Conservation (phyloP, 2,797 vertebrate species). For the Brachymystax lenok region DNA sequence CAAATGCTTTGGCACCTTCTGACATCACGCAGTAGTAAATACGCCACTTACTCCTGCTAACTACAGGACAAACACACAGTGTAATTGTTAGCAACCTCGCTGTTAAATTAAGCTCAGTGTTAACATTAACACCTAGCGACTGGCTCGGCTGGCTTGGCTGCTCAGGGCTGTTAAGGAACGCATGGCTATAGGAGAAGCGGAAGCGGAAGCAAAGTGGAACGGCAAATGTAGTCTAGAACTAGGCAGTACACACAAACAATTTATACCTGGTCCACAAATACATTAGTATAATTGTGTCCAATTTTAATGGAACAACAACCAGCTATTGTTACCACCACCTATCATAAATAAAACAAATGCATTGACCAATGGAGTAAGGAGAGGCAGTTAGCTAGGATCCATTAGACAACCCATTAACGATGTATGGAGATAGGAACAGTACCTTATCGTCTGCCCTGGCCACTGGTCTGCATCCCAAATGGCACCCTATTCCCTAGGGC, state of each 20-base stretch:
- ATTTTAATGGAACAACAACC: background rate
- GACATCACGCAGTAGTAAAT: constrained; percentile 49
- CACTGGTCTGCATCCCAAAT: background rate
- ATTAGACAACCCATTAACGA: background rate
- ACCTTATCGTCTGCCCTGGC: background rate
- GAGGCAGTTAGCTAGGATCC: background rate
- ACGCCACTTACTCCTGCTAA: constrained; percentile 66
- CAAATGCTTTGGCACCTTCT: constrained; percentile 63
- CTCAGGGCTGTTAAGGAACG: constrained; percentile 34
- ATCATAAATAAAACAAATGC: background rate
- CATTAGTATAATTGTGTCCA: background rate
- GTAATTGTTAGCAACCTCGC: constrained; percentile 72
- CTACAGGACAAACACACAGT: constrained; percentile 66
- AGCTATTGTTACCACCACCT: background rate
- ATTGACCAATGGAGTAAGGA: background rate
- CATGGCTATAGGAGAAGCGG: constrained; percentile 1
- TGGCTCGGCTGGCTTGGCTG: constrained; percentile 23
- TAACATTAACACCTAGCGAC: constrained; percentile 71
- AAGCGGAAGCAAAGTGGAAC: too few relatives aligned
- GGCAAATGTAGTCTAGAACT: too few relatives aligned
- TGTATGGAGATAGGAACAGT: background rate
- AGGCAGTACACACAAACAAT: too few relatives aligned
- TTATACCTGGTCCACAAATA: too few relatives aligned
- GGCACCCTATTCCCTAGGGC: background rate
- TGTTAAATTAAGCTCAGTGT: constrained; percentile 68